These are phyloP conservation scores for Xestia c-nigrum DNA, from an alignment of 2,888 invertebrate genomes.

Conservation along the genomic window DNA sequence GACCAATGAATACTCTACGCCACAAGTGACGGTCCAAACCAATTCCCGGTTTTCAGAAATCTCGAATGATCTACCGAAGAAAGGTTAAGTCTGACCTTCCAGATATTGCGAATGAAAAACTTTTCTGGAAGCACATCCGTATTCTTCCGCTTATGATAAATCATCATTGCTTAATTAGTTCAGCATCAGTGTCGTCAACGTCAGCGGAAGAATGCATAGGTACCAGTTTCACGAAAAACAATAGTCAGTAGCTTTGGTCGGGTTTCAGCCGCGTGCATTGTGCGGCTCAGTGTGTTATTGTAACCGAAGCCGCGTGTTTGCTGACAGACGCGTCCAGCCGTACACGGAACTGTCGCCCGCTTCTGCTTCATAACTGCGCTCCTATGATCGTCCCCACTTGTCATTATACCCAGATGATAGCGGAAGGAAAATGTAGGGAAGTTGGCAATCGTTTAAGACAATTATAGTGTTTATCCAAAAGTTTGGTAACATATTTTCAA, in stretches of 20 bases:
- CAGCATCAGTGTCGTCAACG: background rate
- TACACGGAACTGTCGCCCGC: constrained; percentile 44
- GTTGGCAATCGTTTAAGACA: background rate
- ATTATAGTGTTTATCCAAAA: background rate
- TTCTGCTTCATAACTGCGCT: background rate
- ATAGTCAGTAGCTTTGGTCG: constrained; percentile 30
- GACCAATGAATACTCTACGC: background rate
- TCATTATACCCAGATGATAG: background rate
- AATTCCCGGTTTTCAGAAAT: background rate
- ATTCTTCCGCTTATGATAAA: background rate
- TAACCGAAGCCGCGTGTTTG: constrained; percentile 43
- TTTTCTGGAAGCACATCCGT: background rate
- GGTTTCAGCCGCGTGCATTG: constrained; percentile 52
- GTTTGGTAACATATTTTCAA: background rate
- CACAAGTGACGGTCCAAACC: background rate
- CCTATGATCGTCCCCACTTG: background rate
- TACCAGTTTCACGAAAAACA: constrained; percentile 53
- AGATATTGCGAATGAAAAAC: constrained; percentile 4
- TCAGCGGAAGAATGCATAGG: constrained; percentile 32
- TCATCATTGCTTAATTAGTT: background rate
- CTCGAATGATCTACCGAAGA: background rate
- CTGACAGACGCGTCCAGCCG: constrained; percentile 33
- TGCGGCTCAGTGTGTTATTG: constrained; percentile 54
- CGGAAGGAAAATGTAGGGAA: constrained; percentile 4
- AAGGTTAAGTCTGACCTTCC: background rate